These are phyloP conservation scores for Limnephilus auricula DNA, from an alignment of 2,888 invertebrate species.

Conservation along the genomic window DNA sequence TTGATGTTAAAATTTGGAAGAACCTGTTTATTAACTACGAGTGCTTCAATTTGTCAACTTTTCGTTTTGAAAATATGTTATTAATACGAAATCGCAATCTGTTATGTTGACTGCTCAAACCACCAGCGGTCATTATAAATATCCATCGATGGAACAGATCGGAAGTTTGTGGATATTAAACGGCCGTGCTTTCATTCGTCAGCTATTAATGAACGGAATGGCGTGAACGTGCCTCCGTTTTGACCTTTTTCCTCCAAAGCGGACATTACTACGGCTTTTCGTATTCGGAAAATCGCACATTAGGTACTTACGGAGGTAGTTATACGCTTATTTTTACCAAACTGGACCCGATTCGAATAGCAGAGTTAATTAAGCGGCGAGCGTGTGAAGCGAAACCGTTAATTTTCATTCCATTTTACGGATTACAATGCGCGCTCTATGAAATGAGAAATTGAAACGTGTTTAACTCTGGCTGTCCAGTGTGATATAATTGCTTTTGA, in stretches of 20 bases:
- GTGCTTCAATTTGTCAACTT: background rate
- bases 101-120: background rate
- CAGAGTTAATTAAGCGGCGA: background rate
- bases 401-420: constrained; percentile 15
- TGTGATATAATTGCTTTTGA: background rate
- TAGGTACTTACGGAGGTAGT: background rate
- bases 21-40: too few relatives aligned
- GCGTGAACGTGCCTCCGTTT: constrained; percentile 2
- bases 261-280: constrained; percentile 10
- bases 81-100: background rate
- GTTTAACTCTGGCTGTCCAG: background rate
- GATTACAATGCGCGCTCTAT: background rate
- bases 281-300: background rate
- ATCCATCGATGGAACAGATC: background rate
- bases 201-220: constrained; percentile 36
- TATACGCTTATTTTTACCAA: constrained; percentile 13
- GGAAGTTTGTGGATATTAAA: constrained; percentile 29
- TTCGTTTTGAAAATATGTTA: too few relatives aligned
- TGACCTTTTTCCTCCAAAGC: constrained; percentile 21
- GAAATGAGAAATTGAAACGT: background rate
- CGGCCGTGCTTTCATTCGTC: constrained; percentile 24
- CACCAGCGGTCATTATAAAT: background rate
- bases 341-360: background rate
- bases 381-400: constrained; percentile 16
- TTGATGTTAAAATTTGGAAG: too few relatives aligned